Conservation (phyloP, 2,888 invertebrate species). For the Mellilla xanthometata region DNA sequence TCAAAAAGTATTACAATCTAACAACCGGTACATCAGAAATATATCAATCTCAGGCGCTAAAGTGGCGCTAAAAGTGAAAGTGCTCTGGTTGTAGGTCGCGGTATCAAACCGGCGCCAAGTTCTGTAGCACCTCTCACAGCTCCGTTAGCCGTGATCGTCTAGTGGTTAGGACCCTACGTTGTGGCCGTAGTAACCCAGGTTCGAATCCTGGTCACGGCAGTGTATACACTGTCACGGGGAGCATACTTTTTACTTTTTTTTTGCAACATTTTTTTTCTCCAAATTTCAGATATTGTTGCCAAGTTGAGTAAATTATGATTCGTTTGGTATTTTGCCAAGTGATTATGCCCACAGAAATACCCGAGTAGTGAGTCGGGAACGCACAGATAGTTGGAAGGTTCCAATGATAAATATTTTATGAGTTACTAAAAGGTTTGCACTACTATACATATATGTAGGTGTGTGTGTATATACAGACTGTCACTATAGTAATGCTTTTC, state of each 20-base stretch:
- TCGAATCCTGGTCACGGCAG: conserved; percentile 88
- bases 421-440: conserved; percentile 10
- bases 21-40: no score
- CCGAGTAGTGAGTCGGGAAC: conserved; percentile 8
- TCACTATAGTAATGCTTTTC: conserved; percentile 3
- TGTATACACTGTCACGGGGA: conserved; percentile 23
- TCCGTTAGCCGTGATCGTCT: conserved; percentile 86
- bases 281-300: no score
- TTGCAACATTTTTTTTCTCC: no score
- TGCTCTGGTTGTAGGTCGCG: no score
- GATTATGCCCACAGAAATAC: conserved; percentile 16
- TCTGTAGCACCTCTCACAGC: conserved; percentile 35
- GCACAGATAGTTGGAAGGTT: conserved; percentile 17
- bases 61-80: no score
- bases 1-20: no score
- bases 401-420: conserved; percentile 27
- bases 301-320: no score
- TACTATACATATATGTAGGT: conserved; percentile 15
- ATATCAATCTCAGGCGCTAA: no score
- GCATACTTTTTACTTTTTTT: conserved; percentile 1
- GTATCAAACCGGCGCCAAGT: no score
- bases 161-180: conserved; percentile 89
- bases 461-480: no score
- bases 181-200: conserved; percentile 90
- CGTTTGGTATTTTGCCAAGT: conserved; percentile 25